These are phyloP conservation scores for Nomada goodeniana DNA, from an alignment of 2,888 invertebrate genomes.

Conservation along the genomic window DNA sequence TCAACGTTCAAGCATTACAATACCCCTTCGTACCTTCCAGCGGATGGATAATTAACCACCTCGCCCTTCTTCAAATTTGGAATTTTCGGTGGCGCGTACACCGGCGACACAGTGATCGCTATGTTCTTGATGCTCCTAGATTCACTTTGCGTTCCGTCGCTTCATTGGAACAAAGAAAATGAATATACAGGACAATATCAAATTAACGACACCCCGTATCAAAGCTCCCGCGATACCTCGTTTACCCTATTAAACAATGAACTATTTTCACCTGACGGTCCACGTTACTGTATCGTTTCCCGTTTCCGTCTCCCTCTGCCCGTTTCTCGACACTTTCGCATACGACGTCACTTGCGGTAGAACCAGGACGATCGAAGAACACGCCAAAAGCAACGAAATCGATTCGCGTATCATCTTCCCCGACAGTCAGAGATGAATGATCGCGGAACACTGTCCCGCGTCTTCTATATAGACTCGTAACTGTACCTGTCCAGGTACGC, in stretches of 20 bases:
- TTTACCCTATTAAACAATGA: not conserved
- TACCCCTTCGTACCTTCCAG: constrained; percentile 62
- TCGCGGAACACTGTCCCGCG: constrained; percentile 6
- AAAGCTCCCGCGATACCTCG: no score
- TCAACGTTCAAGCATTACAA: not conserved
- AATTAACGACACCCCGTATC: no score
- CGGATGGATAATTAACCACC: constrained; percentile 73
- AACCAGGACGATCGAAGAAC: constrained; percentile 37
- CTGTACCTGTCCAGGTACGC: constrained; percentile 67
- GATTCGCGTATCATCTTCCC: constrained; percentile 65
- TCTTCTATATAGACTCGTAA: constrained; percentile 77
- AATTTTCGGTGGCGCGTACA: constrained; percentile 70
- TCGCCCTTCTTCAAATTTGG: constrained; percentile 77
- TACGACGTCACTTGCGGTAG: constrained; percentile 74
- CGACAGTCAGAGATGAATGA: constrained; percentile 62
- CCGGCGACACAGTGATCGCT: constrained; percentile 76
- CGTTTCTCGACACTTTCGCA: constrained; percentile 75
- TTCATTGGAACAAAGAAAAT: not conserved
- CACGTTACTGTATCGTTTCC: constrained; percentile 49
- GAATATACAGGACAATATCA: not conserved
- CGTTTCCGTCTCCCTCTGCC: constrained; percentile 45
- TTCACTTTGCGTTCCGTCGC: constrained; percentile 56
- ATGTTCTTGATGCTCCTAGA: constrained; percentile 73
- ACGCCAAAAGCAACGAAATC: constrained; percentile 45
- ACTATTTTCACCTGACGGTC: constrained; percentile 23